Evolutionary conservation across 2,797 vertebrate species (phyloP).

Genomic region (Aphelocoma californica): DNA sequence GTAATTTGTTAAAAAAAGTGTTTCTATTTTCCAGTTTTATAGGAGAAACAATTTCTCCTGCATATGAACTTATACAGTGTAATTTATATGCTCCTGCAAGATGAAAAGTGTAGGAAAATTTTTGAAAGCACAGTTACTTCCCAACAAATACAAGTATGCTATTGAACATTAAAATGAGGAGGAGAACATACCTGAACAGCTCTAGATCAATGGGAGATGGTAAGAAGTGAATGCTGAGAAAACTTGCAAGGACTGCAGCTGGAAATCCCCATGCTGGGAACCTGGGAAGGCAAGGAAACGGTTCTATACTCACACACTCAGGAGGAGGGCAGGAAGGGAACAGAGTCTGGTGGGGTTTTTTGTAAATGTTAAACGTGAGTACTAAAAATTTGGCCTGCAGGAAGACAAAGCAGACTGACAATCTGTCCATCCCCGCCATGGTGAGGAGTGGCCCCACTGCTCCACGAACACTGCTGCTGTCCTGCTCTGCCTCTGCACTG

Average conservation of each 20-base stretch:
- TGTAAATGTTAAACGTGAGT: neutral
- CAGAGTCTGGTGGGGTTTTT: neutral
- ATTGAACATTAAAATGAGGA: neutral
- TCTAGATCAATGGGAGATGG: constrained; percentile 76
- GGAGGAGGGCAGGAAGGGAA: neutral
- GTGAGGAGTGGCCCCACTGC: accelerated
- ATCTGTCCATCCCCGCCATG: neutral
- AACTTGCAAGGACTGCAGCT: neutral
- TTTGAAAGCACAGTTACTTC: neutral
- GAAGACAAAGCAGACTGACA: neutral
- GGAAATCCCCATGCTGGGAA: neutral
- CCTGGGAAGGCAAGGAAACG: neutral
- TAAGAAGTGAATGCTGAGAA: constrained; percentile 72
- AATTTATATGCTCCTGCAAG: neutral
- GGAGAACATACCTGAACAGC: constrained; percentile 58
- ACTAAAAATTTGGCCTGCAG: neutral
- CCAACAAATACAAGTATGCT: neutral
- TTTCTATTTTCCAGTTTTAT: neutral
- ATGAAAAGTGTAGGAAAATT: neutral
- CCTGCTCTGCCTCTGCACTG: neutral
- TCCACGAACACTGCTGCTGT: neutral
- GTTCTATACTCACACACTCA: accelerated
- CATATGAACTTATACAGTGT: neutral
- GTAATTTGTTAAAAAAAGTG: neutral
- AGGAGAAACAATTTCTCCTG: neutral